A percentile compares a stretch with the other conserved stretches of the same genome.
Evolutionary conservation across 2,888 invertebrate species (phyloP).

Genomic region (Globia sparganii): DNA sequence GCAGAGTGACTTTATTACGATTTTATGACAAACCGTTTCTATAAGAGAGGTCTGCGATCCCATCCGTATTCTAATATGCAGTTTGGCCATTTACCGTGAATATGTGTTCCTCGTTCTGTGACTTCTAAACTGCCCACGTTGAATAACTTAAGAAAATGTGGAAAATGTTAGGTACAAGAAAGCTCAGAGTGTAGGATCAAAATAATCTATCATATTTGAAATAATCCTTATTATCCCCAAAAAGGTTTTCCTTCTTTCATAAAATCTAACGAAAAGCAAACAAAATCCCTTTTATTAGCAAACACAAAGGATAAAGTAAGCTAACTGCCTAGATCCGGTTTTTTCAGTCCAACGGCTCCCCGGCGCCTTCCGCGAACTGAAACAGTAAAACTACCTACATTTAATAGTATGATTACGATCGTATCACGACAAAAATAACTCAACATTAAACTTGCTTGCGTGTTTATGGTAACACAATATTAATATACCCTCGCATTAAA

Average conservation of each 20-base stretch:
- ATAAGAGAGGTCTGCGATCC: neutral
- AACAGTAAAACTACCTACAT: slow-evolving; percentile 36
- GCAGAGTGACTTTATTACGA: slow-evolving; percentile 22
- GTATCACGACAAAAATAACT: slow-evolving; percentile 45
- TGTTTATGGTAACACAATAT: slow-evolving; percentile 58
- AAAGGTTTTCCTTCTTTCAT: slow-evolving; percentile 34
- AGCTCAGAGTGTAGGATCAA: neutral
- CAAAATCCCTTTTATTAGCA: slow-evolving; percentile 42
- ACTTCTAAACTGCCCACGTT: neutral
- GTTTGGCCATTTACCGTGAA: slow-evolving; percentile 37
- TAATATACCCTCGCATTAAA: slow-evolving; percentile 49
- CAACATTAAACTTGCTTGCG: slow-evolving; percentile 55
- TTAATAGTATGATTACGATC: slow-evolving; percentile 52
- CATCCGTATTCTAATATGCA: slow-evolving; percentile 31
- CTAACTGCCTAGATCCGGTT: slow-evolving; percentile 25
- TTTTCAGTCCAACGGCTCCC: slow-evolving; percentile 22
- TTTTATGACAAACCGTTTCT: slow-evolving; percentile 37
- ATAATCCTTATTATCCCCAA: slow-evolving; percentile 18
- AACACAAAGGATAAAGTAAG: slow-evolving; percentile 41
- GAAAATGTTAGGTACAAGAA: neutral
- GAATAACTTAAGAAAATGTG: neutral
- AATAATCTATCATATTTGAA: slow-evolving; percentile 1
- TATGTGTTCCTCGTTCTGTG: neutral
- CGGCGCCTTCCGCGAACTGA: slow-evolving; percentile 11
- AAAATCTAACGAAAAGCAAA: slow-evolving; percentile 46